Conservation (phyloP, 1,140 invertebrate genomes). For the Meloidogyne floridensis region DNA sequence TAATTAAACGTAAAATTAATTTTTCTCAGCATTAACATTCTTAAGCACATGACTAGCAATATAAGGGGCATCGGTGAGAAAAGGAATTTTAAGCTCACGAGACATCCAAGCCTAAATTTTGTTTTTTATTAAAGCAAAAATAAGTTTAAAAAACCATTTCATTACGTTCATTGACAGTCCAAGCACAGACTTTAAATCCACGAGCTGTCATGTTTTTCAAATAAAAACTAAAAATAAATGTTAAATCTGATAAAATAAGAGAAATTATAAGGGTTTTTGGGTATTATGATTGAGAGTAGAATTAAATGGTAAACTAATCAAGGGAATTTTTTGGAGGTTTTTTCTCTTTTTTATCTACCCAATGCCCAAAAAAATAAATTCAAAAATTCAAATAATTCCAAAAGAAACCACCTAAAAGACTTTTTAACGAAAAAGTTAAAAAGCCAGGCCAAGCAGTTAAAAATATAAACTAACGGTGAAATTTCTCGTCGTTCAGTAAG, state of each 20-base stretch:
- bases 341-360: too few species aligned
- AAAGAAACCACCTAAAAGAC: too few species aligned
- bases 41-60: not conserved
- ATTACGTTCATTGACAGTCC: slow-evolving; percentile 61
- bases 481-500: slow-evolving; percentile 50
- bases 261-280: too few species aligned
- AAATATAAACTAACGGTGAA: not conserved
- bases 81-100: slow-evolving; percentile 56
- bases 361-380: too few species aligned
- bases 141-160: slow-evolving; percentile 28
- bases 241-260: too few species aligned
- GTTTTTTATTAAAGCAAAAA: not conserved
- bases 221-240: slow-evolving; percentile 42
- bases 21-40: not conserved
- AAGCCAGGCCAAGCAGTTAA: not conserved
- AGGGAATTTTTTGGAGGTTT: too few species aligned
- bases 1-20: not conserved
- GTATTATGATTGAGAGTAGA: too few species aligned
- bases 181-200: slow-evolving; percentile 57
- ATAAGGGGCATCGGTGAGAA: slow-evolving; percentile 53
- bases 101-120: slow-evolving; percentile 50
- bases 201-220: slow-evolving; percentile 39
- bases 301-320: too few species aligned
- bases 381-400: too few species aligned
- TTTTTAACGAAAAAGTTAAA: too few species aligned